A percentile compares a stretch with the other conserved stretches of the same genome.
phyloP scores from a whole-genome alignment of 2,113 vertebrate genomes.

The Uropsilus gracilis region DNA sequence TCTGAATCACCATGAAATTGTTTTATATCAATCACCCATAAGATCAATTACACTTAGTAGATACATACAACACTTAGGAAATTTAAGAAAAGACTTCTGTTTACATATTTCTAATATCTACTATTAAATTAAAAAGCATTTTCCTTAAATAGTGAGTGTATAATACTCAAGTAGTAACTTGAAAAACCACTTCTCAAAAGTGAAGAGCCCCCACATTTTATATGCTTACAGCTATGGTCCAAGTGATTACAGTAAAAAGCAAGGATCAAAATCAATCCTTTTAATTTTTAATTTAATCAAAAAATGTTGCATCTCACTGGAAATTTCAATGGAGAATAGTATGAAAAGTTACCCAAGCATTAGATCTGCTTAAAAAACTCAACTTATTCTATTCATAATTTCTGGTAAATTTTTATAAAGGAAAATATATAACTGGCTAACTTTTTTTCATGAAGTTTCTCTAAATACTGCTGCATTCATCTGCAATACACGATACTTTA shows the following conservation, averaged over 20 bases:
- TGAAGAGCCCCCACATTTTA: background rate
- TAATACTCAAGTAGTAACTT: constrained; percentile 14
- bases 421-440: constrained; percentile 10
- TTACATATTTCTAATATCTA: background rate
- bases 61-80: constrained; percentile 2
- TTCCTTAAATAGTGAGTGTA: background rate
- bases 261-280: too few relatives aligned
- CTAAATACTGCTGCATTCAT: background rate
- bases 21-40: background rate
- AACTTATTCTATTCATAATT: constrained; percentile 27
- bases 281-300: too few relatives aligned
- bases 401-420: background rate
- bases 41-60: background rate
- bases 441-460: constrained; percentile 20
- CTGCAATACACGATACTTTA: constrained; percentile 1
- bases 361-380: constrained; percentile 26
- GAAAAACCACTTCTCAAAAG: constrained; percentile 27
- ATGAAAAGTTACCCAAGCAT: background rate
- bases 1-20: background rate
- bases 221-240: background rate
- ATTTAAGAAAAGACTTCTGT: constrained; percentile 3
- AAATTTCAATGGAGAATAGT: constrained; percentile 2
- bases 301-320: background rate
- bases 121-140: background rate
- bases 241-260: background rate